Evolutionary conservation across 2,888 invertebrate species (phyloP), one percentile per base, ranked within the genome.

Genomic region (Choristoneura rosaceana): DNA sequence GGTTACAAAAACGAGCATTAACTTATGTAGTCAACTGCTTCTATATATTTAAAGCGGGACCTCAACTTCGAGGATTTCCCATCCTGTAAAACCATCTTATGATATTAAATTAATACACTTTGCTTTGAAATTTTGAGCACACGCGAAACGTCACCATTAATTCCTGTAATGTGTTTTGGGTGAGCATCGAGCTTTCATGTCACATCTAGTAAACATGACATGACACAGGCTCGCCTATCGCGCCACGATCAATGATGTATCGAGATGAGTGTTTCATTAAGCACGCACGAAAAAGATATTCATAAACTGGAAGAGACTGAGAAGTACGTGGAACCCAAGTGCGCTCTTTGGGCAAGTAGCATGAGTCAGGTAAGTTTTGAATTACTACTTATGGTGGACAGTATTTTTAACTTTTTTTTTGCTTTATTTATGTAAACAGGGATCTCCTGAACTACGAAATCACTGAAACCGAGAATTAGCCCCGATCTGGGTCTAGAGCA

Each of bases 181-280:
- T 80, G 82, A 84, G 87, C 88, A 85, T 80, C 83, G 86, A 81
- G 83, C 85, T 83, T 84, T 86, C 86, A 83, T 87, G 89, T 90
- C 84, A 79, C 81, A 82, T 84, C 84, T 89, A 87, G 88, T 90
- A 88, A 90, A 90, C 89, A 90, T 88, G 89, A 90, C 87, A 82
- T 79, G 81, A 64, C 69, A 73, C 64, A 38, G 77, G 81, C 80
- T 79, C 78, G 81, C 85, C 88, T 88, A 89, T 90, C 90, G 82
- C 84, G 82, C 84, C 87, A 85, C 89, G 84, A 89, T 89, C 90
- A 84, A 86, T 90, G 89, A 90, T 90, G 88, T 86, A 89, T 90
- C 87, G 90, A 85, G 82, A 87, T 85, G 83, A 83, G 85, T 83
- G 82, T 86, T 87, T 85, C 84, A 87, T 88, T 85, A 87, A 84